phyloP scores from a whole-genome alignment of 2,113 vertebrate species.

The Turdus rufiventris region DNA sequence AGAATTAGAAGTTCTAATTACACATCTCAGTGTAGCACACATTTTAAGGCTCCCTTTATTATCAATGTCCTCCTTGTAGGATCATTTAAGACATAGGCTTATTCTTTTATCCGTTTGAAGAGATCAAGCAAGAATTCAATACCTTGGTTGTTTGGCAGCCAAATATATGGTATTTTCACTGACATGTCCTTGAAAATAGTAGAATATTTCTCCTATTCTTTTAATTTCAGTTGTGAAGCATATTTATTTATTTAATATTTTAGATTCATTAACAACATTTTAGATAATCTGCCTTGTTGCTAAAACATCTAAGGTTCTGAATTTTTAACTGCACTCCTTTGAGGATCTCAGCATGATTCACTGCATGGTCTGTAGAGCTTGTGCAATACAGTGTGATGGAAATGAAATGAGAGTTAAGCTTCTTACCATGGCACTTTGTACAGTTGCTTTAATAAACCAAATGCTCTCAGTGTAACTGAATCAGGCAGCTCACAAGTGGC shows the following conservation, averaged over 20 bases:
- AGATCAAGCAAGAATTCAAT: not conserved
- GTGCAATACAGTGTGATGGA: not conserved
- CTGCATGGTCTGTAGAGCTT: not conserved
- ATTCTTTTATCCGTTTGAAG: not conserved
- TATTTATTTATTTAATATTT: not conserved
- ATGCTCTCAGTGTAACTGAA: not conserved
- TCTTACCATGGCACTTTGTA: not conserved
- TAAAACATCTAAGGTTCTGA: not conserved
- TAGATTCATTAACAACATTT: not conserved
- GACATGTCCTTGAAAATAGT: not conserved
- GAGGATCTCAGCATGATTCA: not conserved
- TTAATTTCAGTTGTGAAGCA: not conserved
- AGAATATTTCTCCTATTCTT: not conserved
- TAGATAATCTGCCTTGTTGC: not conserved
- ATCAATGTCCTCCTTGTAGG: not conserved
- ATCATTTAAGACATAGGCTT: not conserved
- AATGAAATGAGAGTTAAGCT: constrained; percentile 25
- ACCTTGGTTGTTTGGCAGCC: not conserved
- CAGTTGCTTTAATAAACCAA: constrained; percentile 4
- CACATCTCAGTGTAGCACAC: not conserved
- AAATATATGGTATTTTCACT: not conserved
- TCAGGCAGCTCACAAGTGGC: not conserved
- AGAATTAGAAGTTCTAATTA: not conserved
- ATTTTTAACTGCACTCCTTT: not conserved
- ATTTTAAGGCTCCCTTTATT: not conserved